A percentile compares a stretch with the other conserved stretches of the same genome.
Conservation (phyloP, 2,888 invertebrate species). For the Ceriagrion tenellum region DNA sequence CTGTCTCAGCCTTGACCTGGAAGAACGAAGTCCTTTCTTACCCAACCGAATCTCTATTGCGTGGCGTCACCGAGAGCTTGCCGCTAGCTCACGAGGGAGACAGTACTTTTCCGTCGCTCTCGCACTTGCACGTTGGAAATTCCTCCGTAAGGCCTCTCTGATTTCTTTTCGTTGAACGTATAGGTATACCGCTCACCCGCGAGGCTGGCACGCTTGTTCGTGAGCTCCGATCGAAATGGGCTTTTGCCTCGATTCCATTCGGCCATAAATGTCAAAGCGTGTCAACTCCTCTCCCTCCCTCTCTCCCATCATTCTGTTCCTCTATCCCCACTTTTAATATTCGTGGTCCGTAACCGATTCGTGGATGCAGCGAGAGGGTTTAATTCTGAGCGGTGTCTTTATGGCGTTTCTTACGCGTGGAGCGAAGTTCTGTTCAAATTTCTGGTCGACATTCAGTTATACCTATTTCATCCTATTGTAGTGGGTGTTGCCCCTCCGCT, state of each 20-base stretch:
- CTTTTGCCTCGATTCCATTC: neutral
- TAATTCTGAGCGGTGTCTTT: no score
- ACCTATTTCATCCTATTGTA: no score
- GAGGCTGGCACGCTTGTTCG: neutral
- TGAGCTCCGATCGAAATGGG: neutral
- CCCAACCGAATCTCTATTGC: constrained; percentile 5
- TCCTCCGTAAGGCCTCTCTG: neutral
- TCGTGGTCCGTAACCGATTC: neutral
- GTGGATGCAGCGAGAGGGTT: no score
- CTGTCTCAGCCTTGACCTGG: constrained; percentile 4
- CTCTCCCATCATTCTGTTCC: no score
- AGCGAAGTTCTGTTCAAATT: no score
- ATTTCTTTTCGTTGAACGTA: neutral
- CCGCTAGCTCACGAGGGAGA: no score
- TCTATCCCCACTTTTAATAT: no score
- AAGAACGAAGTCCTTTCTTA: neutral
- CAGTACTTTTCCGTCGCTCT: neutral
- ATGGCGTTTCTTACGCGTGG: no score
- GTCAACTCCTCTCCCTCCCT: neutral
- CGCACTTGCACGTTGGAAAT: neutral
- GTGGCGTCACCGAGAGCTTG: neutral
- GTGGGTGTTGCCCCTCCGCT: no score
- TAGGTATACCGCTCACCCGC: neutral
- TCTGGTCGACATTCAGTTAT: no score
- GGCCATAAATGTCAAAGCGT: neutral